These are phyloP conservation scores for Onychomys torridus DNA, from an alignment of 2,797 vertebrate genomes.

Conservation along the genomic window DNA sequence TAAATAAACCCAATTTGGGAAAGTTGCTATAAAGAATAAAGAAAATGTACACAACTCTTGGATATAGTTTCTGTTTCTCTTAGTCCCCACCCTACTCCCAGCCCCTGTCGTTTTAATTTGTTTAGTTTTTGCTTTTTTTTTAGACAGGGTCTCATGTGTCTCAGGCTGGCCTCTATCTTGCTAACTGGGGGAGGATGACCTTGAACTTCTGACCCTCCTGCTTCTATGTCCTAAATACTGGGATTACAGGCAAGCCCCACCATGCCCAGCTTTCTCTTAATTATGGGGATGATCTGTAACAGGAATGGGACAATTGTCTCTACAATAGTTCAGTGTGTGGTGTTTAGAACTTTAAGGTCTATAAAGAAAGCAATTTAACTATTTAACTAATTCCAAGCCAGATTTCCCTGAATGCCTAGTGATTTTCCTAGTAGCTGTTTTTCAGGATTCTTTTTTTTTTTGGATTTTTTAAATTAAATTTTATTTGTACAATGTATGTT, in stretches of 20 bases:
- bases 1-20: neutral
- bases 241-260: neutral
- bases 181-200: neutral
- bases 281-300: neutral
- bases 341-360: conserved; percentile 55
- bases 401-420: conserved; percentile 17
- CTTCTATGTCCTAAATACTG: neutral
- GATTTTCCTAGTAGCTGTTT: neutral
- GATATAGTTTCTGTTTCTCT: neutral
- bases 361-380: conserved; percentile 58
- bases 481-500: neutral
- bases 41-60: neutral
- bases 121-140: too few species aligned
- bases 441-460: conserved; percentile 32
- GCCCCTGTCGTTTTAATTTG: neutral
- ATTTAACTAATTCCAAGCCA: neutral
- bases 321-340: neutral
- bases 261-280: neutral
- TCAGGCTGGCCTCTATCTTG: neutral
- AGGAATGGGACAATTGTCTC: neutral
- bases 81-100: neutral
- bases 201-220: neutral
- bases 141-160: neutral
- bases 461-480: neutral
- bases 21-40: neutral